Evolutionary conservation across 1,140 invertebrate genomes (phyloP).

Genomic region (Phocides pigmalion): DNA sequence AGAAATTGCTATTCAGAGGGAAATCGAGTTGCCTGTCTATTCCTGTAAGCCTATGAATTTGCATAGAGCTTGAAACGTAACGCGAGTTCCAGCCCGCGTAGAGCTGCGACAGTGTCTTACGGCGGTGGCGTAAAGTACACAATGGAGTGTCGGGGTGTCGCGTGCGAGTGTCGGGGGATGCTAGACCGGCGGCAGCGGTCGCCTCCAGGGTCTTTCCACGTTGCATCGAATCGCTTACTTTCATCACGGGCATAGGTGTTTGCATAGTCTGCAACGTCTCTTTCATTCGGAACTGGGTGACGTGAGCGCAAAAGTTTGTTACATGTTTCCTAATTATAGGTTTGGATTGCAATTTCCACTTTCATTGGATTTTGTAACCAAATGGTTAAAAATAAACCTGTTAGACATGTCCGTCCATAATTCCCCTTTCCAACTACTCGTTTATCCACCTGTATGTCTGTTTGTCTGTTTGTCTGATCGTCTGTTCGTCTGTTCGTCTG

Average conservation of each 20-base stretch:
- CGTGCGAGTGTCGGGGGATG: conserved; percentile 27
- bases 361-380: conserved; percentile 21
- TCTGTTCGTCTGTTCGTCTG: too few species aligned
- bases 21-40: conserved; percentile 57
- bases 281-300: conserved; percentile 25
- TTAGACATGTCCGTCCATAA: too few species aligned
- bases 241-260: conserved; percentile 46
- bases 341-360: too few species aligned
- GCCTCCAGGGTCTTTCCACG: conserved; percentile 43
- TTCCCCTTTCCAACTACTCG: too few species aligned
- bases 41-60: conserved; percentile 58
- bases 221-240: conserved; percentile 50
- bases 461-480: too few species aligned
- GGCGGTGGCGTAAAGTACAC: conserved; percentile 37
- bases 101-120: conserved; percentile 26
- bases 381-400: too few species aligned
- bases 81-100: conserved; percentile 1
- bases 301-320: conserved; percentile 29
- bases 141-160: conserved; percentile 39
- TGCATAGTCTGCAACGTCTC: conserved; percentile 38
- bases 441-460: too few species aligned
- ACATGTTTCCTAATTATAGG: conserved; percentile 30
- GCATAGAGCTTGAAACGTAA: conserved; percentile 44
- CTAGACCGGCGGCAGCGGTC: conserved; percentile 40
- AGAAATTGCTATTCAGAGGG: conserved; percentile 66